A percentile compares a stretch with the other conserved stretches of the same genome.
phyloP scores from a whole-genome alignment of 2,888 invertebrate species.

The Stenodera caucasica region DNA sequence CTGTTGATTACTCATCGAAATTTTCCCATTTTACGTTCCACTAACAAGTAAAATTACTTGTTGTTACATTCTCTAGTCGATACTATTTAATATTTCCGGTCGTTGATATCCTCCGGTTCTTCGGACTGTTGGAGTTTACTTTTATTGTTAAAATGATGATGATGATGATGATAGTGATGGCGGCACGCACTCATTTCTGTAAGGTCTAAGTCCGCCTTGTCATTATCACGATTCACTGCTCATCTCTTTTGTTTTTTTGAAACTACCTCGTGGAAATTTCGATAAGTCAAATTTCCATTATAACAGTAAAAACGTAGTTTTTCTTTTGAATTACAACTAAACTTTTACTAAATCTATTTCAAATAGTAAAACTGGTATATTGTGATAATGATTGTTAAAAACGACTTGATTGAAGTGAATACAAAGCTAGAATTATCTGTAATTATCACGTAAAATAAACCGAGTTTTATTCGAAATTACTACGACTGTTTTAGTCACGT shows the following conservation, averaged over 20 bases:
- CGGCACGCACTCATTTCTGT: slow-evolving; percentile 15
- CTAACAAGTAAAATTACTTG: background rate
- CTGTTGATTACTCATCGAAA: background rate
- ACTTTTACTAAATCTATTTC: background rate
- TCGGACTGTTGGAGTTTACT: slow-evolving; percentile 27
- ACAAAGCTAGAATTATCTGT: background rate
- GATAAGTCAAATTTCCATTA: no score
- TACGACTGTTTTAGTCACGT: slow-evolving; percentile 9
- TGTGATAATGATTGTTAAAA: background rate
- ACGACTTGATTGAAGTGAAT: background rate
- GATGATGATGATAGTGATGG: background rate
- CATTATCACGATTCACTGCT: slow-evolving; percentile 33
- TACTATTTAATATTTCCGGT: slow-evolving; percentile 24
- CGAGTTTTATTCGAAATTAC: slow-evolving; percentile 8
- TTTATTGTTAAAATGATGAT: background rate
- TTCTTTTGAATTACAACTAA: background rate
- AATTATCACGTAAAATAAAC: background rate
- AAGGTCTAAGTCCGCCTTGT: slow-evolving; percentile 28
- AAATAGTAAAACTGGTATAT: background rate
- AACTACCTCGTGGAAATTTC: no score
- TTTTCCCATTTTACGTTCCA: background rate
- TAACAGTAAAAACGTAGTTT: no score
- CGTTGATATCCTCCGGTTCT: slow-evolving; percentile 30
- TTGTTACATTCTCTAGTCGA: slow-evolving; percentile 9
- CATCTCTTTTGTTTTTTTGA: slow-evolving; percentile 18